Evolutionary conservation across 2,797 vertebrate species (phyloP).

Genomic region (Acipenser transmontanus): DNA sequence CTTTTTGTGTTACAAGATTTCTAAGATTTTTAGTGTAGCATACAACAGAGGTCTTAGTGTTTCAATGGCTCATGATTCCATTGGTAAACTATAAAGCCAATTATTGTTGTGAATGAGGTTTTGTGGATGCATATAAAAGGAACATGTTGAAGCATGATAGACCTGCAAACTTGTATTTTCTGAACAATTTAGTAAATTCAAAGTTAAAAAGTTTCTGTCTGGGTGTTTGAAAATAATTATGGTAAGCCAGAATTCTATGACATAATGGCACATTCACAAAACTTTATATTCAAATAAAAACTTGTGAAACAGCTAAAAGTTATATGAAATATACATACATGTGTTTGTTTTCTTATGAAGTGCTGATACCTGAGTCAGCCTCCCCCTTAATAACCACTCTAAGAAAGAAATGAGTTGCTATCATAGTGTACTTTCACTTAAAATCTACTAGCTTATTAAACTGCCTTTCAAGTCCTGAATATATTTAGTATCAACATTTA

Average conservation of each 20-base stretch:
- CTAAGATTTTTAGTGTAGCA: slow-evolving; percentile 28
- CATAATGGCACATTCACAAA: too few relatives aligned
- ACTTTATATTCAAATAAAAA: too few relatives aligned
- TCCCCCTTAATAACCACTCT: background rate
- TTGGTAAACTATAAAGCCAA: too few relatives aligned
- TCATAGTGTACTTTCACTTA: background rate
- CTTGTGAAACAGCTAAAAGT: too few relatives aligned
- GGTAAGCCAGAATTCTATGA: too few relatives aligned
- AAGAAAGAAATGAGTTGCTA: background rate
- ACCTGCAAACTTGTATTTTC: background rate
- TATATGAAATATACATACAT: background rate
- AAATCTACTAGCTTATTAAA: slow-evolving; percentile 16
- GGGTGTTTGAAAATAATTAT: too few relatives aligned
- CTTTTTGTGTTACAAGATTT: slow-evolving; percentile 43
- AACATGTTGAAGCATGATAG: background rate
- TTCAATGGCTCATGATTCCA: too few relatives aligned
- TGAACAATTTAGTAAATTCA: too few relatives aligned
- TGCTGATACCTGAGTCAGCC: background rate
- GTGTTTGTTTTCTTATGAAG: background rate
- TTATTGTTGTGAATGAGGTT: too few relatives aligned
- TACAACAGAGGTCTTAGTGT: slow-evolving; percentile 30
- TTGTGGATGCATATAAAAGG: too few relatives aligned
- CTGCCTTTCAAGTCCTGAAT: background rate
- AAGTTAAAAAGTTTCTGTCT: too few relatives aligned
- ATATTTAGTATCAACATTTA: background rate